Conservation (phyloP, 1,140 invertebrate genomes). For the Rhopalosiphum padi region DNA sequence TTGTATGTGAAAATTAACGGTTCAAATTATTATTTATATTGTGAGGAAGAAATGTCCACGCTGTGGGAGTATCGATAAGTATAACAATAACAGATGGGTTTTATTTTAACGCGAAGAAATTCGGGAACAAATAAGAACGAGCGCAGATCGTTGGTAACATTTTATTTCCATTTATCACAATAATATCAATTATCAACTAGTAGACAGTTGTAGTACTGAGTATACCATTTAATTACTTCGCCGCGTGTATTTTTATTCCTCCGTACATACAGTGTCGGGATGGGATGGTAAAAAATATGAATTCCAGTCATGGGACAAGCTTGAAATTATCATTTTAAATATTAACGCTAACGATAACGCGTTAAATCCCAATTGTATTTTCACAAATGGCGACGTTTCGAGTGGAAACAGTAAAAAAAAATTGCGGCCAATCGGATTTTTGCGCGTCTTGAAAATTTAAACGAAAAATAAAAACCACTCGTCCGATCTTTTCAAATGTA, state of each 20-base stretch:
- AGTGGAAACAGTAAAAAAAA: background rate
- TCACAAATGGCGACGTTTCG: background rate
- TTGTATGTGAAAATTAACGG: background rate
- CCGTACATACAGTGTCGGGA: background rate
- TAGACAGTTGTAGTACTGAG: too few species aligned
- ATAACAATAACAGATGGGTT: background rate
- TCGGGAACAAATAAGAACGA: background rate
- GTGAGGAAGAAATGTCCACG: too few species aligned
- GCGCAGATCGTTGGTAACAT: background rate
- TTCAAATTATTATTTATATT: background rate
- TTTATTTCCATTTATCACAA: background rate
- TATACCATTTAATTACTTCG: background rate
- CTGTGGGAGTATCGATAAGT: background rate
- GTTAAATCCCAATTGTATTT: background rate
- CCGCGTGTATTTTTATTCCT: background rate
- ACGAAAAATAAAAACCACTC: background rate
- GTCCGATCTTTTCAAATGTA: background rate
- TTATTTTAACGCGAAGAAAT: background rate
- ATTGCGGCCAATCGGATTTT: background rate
- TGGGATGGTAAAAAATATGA: background rate
- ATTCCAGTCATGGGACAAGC: background rate
- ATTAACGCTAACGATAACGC: background rate
- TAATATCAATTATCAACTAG: too few species aligned
- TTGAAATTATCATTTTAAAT: background rate
- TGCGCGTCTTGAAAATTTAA: background rate